Percentiles rank a stretch among this genome's conserved stretches.
phyloP scores from a whole-genome alignment of 2,113 vertebrate genomes.

The Cololabis saira region DNA sequence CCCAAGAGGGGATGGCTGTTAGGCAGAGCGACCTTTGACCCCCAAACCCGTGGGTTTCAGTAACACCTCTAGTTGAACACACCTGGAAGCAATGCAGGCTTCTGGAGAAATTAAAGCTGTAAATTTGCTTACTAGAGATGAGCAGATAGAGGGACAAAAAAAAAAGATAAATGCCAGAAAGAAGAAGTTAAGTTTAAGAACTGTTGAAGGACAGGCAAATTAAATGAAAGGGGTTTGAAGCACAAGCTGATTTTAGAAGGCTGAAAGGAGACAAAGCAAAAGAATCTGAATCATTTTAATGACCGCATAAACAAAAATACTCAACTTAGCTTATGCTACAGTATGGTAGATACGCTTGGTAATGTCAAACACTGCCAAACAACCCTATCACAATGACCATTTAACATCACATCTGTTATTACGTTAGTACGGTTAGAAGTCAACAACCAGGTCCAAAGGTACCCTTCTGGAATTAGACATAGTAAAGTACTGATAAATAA shows the following conservation, averaged over 20 bases:
- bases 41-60: conserved; percentile 46
- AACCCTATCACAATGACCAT: too few relatives aligned
- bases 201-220: too few relatives aligned
- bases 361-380: background rate
- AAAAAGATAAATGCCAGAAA: background rate
- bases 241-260: too few relatives aligned
- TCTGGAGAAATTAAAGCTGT: conserved; percentile 74
- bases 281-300: background rate
- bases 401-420: too few relatives aligned
- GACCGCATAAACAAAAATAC: background rate
- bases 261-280: background rate
- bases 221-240: too few relatives aligned
- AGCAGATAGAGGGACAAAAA: conserved; percentile 8
- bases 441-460: too few relatives aligned
- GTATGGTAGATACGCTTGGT: background rate
- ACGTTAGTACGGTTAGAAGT: too few relatives aligned
- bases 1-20: conserved; percentile 80
- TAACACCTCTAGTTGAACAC: conserved; percentile 27
- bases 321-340: too few relatives aligned
- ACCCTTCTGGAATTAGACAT: too few relatives aligned
- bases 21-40: conserved; percentile 84
- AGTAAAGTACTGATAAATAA: too few relatives aligned
- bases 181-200: background rate
- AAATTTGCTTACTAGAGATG: conserved; percentile 61
- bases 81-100: conserved; percentile 75